A percentile compares a stretch with the other conserved stretches of the same genome.
These are phyloP conservation scores for Drosophila peninsularis DNA, from an alignment of 2,888 invertebrate genomes.

Conservation along the genomic window DNA sequence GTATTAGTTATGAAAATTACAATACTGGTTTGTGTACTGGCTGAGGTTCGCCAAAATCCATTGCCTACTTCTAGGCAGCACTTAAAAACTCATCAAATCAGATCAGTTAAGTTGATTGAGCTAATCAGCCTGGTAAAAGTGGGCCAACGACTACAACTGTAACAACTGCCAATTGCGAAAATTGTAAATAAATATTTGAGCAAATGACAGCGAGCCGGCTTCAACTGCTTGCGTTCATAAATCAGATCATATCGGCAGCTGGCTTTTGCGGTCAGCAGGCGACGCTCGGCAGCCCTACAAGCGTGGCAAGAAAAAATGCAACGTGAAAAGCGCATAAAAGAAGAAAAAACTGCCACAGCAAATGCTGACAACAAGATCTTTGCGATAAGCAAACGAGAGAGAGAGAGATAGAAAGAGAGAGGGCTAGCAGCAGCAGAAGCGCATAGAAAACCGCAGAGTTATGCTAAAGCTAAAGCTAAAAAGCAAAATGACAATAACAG, in stretches of 20 bases:
- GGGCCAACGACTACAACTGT: slow-evolving; percentile 53
- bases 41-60: too few relatives aligned
- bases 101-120: not conserved
- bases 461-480: slow-evolving; percentile 57
- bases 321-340: slow-evolving; percentile 37
- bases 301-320: slow-evolving; percentile 55
- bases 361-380: slow-evolving; percentile 62
- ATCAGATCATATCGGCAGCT: slow-evolving; percentile 76
- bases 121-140: slow-evolving; percentile 55
- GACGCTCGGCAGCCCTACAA: slow-evolving; percentile 74
- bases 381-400: slow-evolving; percentile 45
- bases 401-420: slow-evolving; percentile 1
- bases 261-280: slow-evolving; percentile 21
- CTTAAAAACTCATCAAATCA: not conserved
- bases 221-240: slow-evolving; percentile 66
- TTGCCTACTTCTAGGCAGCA: not conserved
- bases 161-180: slow-evolving; percentile 76
- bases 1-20: rapidly evolving
- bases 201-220: slow-evolving; percentile 66
- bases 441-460: slow-evolving; percentile 47
- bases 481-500: slow-evolving; percentile 79
- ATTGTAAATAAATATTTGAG: slow-evolving; percentile 82
- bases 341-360: slow-evolving; percentile 21
- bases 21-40: not conserved
- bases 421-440: slow-evolving; percentile 34